Percentiles rank a stretch among this genome's conserved stretches.
These are phyloP conservation scores for Lepidocolaptes lacrymiger DNA, from an alignment of 2,797 vertebrate species.

Conservation along the genomic window DNA sequence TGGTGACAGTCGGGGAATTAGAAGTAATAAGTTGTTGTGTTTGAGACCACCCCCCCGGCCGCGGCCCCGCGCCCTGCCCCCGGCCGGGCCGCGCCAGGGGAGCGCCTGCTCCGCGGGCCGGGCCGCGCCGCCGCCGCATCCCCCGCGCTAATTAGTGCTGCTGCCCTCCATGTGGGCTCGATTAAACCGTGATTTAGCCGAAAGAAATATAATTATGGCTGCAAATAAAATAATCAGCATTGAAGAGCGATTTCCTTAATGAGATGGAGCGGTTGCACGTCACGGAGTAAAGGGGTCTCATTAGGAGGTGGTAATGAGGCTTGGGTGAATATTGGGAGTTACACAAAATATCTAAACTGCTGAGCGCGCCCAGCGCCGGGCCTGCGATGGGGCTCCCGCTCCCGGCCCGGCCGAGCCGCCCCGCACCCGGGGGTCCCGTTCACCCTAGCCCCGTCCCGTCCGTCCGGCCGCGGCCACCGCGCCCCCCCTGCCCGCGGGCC, in stretches of 20 bases:
- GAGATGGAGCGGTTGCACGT: slow-evolving; percentile 95
- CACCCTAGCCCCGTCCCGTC: too few species aligned
- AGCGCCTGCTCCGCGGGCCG: slow-evolving; percentile 72
- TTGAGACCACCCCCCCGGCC: slow-evolving; percentile 73
- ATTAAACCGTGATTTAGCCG: slow-evolving; percentile 99
- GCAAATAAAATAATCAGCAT: slow-evolving; percentile 99
- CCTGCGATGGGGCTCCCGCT: background rate
- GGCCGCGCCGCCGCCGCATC: slow-evolving; percentile 82
- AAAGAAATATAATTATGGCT: slow-evolving; percentile 99
- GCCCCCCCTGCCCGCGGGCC: background rate
- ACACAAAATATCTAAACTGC: slow-evolving; percentile 67
- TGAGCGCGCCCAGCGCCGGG: background rate
- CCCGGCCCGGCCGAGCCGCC: slow-evolving; percentile 12
- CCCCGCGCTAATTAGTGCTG: slow-evolving; percentile 90
- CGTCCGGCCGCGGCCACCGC: background rate
- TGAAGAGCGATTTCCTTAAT: slow-evolving; percentile 99
- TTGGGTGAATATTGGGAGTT: slow-evolving; percentile 82
- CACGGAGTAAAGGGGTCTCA: slow-evolving; percentile 97
- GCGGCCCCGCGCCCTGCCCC: slow-evolving; percentile 29
- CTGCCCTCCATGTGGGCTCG: slow-evolving; percentile 95
- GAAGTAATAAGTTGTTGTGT: slow-evolving; percentile 90
- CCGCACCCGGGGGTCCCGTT: too few species aligned
- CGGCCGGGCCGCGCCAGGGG: slow-evolving; percentile 36
- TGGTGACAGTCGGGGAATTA: slow-evolving; percentile 92
- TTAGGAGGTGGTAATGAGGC: slow-evolving; percentile 95